These are phyloP conservation scores for Ectropis crepuscularia DNA, from an alignment of 2,888 invertebrate genomes.

Conservation along the genomic window DNA sequence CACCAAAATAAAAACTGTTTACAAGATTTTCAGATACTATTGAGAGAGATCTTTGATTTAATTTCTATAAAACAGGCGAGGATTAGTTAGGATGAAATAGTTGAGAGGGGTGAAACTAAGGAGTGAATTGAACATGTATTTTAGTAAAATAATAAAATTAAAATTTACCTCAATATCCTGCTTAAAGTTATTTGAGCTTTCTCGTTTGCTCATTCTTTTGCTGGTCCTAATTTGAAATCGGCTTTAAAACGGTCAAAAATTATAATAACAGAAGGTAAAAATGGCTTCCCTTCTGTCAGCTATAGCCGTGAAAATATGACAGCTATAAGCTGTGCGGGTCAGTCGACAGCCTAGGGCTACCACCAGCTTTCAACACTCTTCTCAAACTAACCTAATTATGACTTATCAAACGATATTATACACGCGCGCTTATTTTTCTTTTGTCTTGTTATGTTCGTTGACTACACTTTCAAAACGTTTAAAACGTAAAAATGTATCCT, in stretches of 20 bases:
- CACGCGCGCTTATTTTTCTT: too few relatives aligned
- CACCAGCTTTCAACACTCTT: neutral
- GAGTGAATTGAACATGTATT: too few relatives aligned
- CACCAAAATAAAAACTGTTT: too few relatives aligned
- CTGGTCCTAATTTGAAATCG: slow-evolving; percentile 45
- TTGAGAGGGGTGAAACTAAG: too few relatives aligned
- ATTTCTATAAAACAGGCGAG: too few relatives aligned
- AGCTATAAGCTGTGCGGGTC: slow-evolving; percentile 39
- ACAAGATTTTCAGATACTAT: too few relatives aligned
- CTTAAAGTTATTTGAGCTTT: slow-evolving; percentile 10
- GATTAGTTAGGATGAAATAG: too few relatives aligned
- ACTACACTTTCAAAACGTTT: too few relatives aligned
- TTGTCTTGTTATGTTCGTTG: too few relatives aligned
- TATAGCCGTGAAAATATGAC: slow-evolving; percentile 46
- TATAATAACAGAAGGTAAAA: slow-evolving; percentile 58
- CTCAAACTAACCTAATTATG: neutral
- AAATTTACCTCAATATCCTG: slow-evolving; percentile 20
- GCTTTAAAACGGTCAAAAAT: slow-evolving; percentile 55
- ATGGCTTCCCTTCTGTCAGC: slow-evolving; percentile 67
- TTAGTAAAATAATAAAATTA: neutral
- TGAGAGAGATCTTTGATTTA: too few relatives aligned
- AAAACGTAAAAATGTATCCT: too few relatives aligned
- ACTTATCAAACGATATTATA: neutral
- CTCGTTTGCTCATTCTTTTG: slow-evolving; percentile 19
- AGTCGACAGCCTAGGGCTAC: slow-evolving; percentile 28